A percentile compares a stretch with the other conserved stretches of the same genome.
Evolutionary conservation across 2,113 vertebrate species (phyloP).

Genomic region (Aptenodytes forsteri): DNA sequence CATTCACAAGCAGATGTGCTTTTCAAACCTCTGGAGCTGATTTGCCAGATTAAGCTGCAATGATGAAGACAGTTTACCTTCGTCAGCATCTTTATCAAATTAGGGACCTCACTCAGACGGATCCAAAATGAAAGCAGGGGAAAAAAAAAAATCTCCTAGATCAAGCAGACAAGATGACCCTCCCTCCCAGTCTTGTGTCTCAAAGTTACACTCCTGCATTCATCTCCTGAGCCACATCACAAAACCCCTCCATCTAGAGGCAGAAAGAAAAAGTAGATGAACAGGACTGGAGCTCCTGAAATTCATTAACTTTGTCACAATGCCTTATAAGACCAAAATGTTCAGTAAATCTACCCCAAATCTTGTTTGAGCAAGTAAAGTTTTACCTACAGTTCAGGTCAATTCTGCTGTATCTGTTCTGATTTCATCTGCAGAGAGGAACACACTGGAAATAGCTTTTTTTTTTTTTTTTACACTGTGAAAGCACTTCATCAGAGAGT

Average conservation of each 20-base stretch:
- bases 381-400: neutral
- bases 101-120: neutral
- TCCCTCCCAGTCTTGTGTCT: neutral
- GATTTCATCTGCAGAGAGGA: neutral
- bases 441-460: neutral
- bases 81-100: neutral
- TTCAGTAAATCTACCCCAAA: neutral
- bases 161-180: neutral
- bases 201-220: neutral
- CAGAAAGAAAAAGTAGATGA: neutral
- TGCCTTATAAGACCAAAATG: neutral
- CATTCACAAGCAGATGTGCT: neutral
- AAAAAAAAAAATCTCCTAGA: neutral
- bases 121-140: neutral
- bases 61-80: neutral
- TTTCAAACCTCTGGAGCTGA: neutral
- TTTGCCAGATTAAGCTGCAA: neutral
- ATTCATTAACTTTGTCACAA: neutral
- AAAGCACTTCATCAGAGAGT: neutral
- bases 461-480: neutral
- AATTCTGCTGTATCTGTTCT: neutral
- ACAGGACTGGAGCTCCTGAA: neutral
- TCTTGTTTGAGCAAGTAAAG: neutral
- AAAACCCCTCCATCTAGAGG: neutral
- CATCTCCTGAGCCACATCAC: neutral